Base-by-base conservation (phyloP, 2,888 invertebrate species). In the Hermaeophaga mercurialis region DNA sequence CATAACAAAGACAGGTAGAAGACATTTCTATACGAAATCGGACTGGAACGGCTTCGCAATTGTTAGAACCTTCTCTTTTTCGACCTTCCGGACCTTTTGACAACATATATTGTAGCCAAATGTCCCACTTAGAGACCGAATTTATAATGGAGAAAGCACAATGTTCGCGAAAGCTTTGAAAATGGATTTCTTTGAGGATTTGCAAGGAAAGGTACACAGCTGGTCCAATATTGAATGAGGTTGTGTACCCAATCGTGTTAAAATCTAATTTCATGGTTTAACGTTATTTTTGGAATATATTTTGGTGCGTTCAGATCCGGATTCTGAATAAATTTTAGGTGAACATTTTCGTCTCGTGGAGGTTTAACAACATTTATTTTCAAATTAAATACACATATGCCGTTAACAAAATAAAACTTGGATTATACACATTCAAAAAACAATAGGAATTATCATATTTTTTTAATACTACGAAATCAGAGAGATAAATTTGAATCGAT, bases 1-100 rank as follows among this genome's bases (percentile, higher is more conserved):
- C 38, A 38, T 38, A 38, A 38, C 38, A 38, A 38, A 38, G 38
- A 18, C 38, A 38, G 38, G 38, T 38, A 38, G 38, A 38, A 18
- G 17, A 38, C 4, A 15, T 38, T 38, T 12, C 6, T 12, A 38
- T 2, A 2, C 2, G 28, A 28, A 9, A 9, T 8, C 6, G 4
- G 2, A 6, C 4, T 6, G 9, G 28, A 3, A 8, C 28, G 28
- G n/a, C 28, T 6, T 28, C 38, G n/a, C 38, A 38, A 17, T 38
- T n/a, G 38, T 17, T 17, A 7, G 38, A 18, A 15, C 18, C 17
- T n/a, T 8, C 8, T 17, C n/a, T n/a, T n/a, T 17, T 14, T 15
- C 8, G 38, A n/a, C 38, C 38, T 38, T 38, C 38, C 38, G 38
- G 38, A 38, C 18, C 38, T 12, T 18, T 15, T 14, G 36, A 34